Base-by-base conservation (phyloP, 2,113 vertebrate species). In the Semicossyphus pulcher region DNA sequence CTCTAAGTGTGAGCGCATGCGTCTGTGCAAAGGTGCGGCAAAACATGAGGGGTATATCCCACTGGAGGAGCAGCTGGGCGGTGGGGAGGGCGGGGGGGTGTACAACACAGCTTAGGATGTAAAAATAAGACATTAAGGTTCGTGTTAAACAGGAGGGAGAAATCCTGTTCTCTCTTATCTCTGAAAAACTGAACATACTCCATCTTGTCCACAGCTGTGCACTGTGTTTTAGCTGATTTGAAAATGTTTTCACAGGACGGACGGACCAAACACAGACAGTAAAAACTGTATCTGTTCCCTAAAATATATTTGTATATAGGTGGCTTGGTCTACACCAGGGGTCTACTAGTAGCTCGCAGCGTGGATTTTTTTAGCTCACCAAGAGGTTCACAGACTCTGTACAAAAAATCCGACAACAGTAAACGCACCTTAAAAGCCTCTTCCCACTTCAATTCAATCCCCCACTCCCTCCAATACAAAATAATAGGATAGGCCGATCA, bases 11-110 rank as follows among this genome's bases (percentile, higher is more conserved):
- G 25, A 57, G 81, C 18, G 52, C 12, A n/a, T 42, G 51, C n/a
- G 15, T 77, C 73, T 83, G 57, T 57, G 69, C 41, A 74, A 69
- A 86, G 56, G 69, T 77, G 66, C 41, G 26, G 68, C 57, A 72
- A 57, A 84, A 47, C 42, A 39, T 70, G 79, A 47, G 69, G 75
- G 73, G 32, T 29, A 59, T 62, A 69, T 79, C 74, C 78, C 62
- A 71, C 2, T 4, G 62, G 72, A 64, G 42, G 25, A 60, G 72
- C 21, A 41, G 47, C 48, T 63, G n/a, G 4, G 42, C 2, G 11
- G 12, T 23, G 18, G 32, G n/a, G 34, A 34, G 10, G 6, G 52
- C 4, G 26, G 26, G 47, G 36, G 9, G 39, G 26, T 15, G 36
- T 29, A 77, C 39, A 42, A 31, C 48, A 72, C 51, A 37, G 42